phyloP scores from a whole-genome alignment of 2,797 vertebrate genomes.

The Halcyon badia region DNA sequence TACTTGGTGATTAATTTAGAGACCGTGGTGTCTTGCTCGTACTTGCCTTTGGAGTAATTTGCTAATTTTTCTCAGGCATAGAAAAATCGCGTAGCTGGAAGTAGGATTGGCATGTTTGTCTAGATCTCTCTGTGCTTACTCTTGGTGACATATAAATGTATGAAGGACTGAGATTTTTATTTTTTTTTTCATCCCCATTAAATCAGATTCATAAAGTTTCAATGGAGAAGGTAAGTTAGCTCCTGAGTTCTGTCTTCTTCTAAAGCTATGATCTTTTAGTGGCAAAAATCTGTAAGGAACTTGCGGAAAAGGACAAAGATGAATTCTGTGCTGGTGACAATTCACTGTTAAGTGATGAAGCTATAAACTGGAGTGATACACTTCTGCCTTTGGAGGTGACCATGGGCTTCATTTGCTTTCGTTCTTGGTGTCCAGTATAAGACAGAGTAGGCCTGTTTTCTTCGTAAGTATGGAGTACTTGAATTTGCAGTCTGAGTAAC shows the following conservation, averaged over 20 bases:
- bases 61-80: not conserved
- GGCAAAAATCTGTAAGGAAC: not conserved
- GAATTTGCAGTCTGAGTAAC: not conserved
- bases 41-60: not conserved
- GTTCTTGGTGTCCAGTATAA: not conserved
- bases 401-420: not conserved
- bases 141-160: not conserved
- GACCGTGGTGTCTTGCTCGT: rapidly evolving
- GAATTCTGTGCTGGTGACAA: not conserved
- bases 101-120: not conserved
- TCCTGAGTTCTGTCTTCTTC: not conserved
- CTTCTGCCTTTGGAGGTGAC: not conserved
- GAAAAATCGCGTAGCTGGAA: not conserved
- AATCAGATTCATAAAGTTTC: not conserved
- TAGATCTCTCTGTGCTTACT: not conserved
- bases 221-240: not conserved
- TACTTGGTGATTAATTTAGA: not conserved
- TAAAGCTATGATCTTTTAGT: not conserved
- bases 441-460: not conserved
- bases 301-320: not conserved
- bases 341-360: not conserved
- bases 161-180: not conserved
- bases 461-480: not conserved
- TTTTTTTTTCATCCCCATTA: not conserved
- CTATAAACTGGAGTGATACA: not conserved